These are phyloP conservation scores for Zaprionus tsacasi DNA, from an alignment of 1,140 invertebrate genomes.

Conservation along the genomic window DNA sequence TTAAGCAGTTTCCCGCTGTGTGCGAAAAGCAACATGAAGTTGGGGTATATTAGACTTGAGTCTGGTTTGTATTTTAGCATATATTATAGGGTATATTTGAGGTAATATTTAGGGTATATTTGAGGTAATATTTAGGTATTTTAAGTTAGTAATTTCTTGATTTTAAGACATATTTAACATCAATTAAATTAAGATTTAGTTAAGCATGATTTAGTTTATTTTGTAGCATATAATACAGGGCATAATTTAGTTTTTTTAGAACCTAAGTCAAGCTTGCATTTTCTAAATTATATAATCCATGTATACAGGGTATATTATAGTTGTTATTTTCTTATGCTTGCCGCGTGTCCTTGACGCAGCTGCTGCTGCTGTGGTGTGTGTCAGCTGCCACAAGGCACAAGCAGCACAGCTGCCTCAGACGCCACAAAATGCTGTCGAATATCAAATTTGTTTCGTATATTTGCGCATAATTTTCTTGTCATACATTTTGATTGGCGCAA, in stretches of 20 bases:
- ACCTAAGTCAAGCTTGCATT: neutral
- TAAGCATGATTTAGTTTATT: too few relatives aligned
- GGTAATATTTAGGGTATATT: too few relatives aligned
- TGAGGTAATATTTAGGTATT: too few relatives aligned
- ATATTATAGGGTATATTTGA: neutral
- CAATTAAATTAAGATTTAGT: too few relatives aligned
- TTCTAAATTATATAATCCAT: too few relatives aligned
- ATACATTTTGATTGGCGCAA: conserved; percentile 70
- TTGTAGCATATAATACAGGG: too few relatives aligned
- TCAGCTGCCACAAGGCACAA: conserved; percentile 18
- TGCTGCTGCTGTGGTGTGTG: conserved; percentile 20
- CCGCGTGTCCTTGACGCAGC: conserved; percentile 20
- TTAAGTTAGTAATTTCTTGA: too few relatives aligned
- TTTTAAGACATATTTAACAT: too few relatives aligned
- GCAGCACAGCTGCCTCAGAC: neutral
- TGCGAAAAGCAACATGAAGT: neutral
- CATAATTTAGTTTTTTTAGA: neutral
- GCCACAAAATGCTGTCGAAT: conserved; percentile 52
- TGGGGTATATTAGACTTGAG: neutral
- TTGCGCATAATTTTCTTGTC: conserved; percentile 74
- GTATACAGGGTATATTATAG: neutral
- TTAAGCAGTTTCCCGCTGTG: conserved; percentile 41
- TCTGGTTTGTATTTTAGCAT: neutral
- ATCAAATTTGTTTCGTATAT: conserved; percentile 50
- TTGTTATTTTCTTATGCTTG: neutral